A percentile compares a stretch with the other conserved stretches of the same genome.
These are phyloP conservation scores for Drosophila subobscura DNA, from an alignment of 1,140 invertebrate species.

Conservation along the genomic window DNA sequence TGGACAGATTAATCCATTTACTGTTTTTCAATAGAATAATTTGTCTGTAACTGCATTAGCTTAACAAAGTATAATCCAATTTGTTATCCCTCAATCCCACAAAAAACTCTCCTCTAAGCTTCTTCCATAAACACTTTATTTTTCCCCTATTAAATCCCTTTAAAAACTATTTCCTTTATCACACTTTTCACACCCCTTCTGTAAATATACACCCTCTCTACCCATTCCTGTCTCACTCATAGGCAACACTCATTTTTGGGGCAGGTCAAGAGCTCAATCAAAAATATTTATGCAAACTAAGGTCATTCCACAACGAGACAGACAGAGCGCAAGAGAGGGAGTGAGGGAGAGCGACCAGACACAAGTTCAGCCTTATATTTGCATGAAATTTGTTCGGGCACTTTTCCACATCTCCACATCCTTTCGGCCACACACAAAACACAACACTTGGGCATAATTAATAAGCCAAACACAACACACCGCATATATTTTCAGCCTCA, in stretches of 20 bases:
- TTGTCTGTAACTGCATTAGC: too few species aligned
- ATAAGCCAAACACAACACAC: constrained; percentile 60
- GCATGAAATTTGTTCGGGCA: constrained; percentile 72
- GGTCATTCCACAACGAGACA: constrained; percentile 57
- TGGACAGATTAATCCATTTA: not conserved
- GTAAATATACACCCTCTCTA: not conserved
- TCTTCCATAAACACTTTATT: not conserved
- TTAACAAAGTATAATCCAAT: too few species aligned
- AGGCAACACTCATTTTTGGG: constrained; percentile 38
- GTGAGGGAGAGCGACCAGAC: constrained; percentile 11
- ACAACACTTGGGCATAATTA: constrained; percentile 75
- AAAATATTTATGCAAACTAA: constrained; percentile 79
- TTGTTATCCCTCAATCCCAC: too few species aligned
- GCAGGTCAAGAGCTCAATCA: constrained; percentile 71
- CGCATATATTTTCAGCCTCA: constrained; percentile 9
- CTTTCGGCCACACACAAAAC: constrained; percentile 64
- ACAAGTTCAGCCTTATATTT: constrained; percentile 66
- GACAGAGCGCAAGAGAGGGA: constrained; percentile 11
- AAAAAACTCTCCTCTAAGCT: not conserved
- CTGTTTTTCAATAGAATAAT: not conserved
- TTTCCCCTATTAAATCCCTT: not conserved
- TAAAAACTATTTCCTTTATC: not conserved
- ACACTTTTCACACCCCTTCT: not conserved
- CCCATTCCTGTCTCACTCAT: constrained; percentile 3
- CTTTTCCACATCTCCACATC: constrained; percentile 52